Evolutionary conservation across 1,140 invertebrate species (phyloP), one percentile per base, ranked within the genome.

Genomic region (Eriosoma lanigerum): DNA sequence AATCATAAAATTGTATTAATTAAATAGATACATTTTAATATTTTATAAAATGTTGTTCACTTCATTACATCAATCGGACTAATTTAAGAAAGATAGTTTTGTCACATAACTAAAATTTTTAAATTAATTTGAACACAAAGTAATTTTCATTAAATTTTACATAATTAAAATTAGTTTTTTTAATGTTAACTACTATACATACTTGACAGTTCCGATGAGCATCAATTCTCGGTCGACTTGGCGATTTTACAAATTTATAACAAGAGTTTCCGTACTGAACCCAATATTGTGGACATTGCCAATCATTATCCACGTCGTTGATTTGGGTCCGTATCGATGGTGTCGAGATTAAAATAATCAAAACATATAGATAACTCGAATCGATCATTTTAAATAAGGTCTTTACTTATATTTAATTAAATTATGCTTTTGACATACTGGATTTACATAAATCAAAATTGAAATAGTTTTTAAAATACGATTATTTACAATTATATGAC

Each of bases 181-280:
- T 38, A 4, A 38, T 38, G 8, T 38, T 38, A 38, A 38, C 32
- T 24, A 29, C 32, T 21, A 72, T 48, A 70, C 81, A 68, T 82
- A 84, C 89, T 83, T 92, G 90, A 86, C 95, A 97, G 81, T 93
- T 92, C 84, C 89, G 89, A 82, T 90, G 89, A 5, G 94, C 94
- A 83, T 95, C 93, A 81, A 92, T 90, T 83, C 93, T 89, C 32
- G 89, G 89, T 80, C 91, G 90, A 68, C 91, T 87, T 1, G 94
- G 94, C 32, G 93, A 95, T 83, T 94, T 93, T 3, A 95, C 93
- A 84, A 96, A 96, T 62, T 93, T 89, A 85, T 95, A 96, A 86
- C 95, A 97, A 0, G 91, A 91, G 66, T 92, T 89, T 82, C 91
- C 88, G 84, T 89, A 94, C 19, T 88, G 88, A 32, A 92, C 86